Evolutionary conservation across 2,113 vertebrate genomes (phyloP).

Genomic region (Australoheros scitulus): DNA sequence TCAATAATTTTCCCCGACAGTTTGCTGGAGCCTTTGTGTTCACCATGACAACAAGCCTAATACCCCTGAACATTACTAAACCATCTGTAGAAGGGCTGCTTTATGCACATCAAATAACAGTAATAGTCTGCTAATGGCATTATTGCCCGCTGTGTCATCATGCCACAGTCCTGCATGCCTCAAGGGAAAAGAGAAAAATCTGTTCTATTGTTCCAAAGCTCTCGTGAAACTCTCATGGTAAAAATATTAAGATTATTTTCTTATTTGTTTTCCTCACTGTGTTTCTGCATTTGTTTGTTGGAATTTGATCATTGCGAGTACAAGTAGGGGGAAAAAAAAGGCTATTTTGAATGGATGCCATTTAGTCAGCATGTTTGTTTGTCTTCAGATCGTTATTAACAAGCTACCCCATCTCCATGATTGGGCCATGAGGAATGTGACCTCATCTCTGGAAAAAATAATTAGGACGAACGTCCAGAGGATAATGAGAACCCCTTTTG

Average conservation of each 20-base stretch:
- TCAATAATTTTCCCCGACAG: slow-evolving; percentile 47
- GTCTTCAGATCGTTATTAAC: slow-evolving; percentile 61
- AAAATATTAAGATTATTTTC: slow-evolving; percentile 32
- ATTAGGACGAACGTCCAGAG: slow-evolving; percentile 52
- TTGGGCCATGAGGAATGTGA: slow-evolving; percentile 62
- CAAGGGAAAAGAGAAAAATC: slow-evolving; percentile 47
- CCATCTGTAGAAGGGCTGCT: slow-evolving; percentile 67
- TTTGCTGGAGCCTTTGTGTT: slow-evolving; percentile 55
- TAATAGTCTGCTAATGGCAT: slow-evolving; percentile 68
- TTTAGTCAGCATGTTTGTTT: slow-evolving; percentile 61
- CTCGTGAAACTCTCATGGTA: slow-evolving; percentile 13
- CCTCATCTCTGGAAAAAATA: slow-evolving; percentile 71
- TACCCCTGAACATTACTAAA: slow-evolving; percentile 68
- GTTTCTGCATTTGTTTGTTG: slow-evolving; percentile 41
- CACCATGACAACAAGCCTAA: slow-evolving; percentile 70
- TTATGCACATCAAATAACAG: slow-evolving; percentile 70
- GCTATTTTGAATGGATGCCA: slow-evolving; percentile 38
- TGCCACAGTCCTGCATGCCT: slow-evolving; percentile 53
- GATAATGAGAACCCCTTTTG: slow-evolving; percentile 19
- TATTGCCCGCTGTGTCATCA: slow-evolving; percentile 72
- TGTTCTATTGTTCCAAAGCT: slow-evolving; percentile 43
- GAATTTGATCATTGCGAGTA: slow-evolving; percentile 28
- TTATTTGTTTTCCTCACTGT: slow-evolving; percentile 37
- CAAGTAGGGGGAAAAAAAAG: background rate
- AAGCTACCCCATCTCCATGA: slow-evolving; percentile 48